Evolutionary conservation across 2,888 invertebrate species (phyloP), one percentile per base, ranked within the genome.

Genomic region (Hirtodrosophila alboralis): DNA sequence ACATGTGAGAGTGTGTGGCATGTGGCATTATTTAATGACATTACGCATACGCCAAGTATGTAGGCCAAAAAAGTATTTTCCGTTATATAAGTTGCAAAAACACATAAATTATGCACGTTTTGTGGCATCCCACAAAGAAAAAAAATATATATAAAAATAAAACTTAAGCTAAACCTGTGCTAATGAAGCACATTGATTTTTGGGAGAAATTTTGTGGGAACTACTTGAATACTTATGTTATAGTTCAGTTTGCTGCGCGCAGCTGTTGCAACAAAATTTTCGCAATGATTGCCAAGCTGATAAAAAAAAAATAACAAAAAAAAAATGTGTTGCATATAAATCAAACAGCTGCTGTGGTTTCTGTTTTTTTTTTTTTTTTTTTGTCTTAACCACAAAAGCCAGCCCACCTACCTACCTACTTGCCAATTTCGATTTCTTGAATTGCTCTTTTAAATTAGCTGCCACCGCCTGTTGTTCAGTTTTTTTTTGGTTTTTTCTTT

Each of bases 11-110:
- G 36, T 41, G 48, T 56, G 74, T 44, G 59, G 59, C 64, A 78
- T 79, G 65, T 64, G 75, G 57, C 72, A 78, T 64, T 74, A 74
- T 74, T 74, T 74, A 74, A 74, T 66, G 75, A 49, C 47, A 74
- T 75, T 75, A 75, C 72, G 75, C 75, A 75, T 75, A 75, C 72
- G 65, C 13, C 64, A 60, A 47, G 58, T 47, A 67, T 58, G 58
- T 63, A 40, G 54, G 48, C 67, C 67, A 72, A 57, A n/a, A n/a
- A n/a, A 57, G 61, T 40, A 56, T 57, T 62, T 65, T 52, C n/a
- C 23, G 43, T 69, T 62, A 66, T 27, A 56, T 63, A 63, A 75
- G 57, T 34, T 72, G 40, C 45, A 37, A n/a, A n/a, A n/a, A n/a
- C n/a, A 52, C 40, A 65, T 70, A 70, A 69, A 69, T 69, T 60